Percentiles rank a stretch among this genome's conserved stretches.
These are phyloP conservation scores for Macaria notata DNA, from an alignment of 2,888 invertebrate species.

Conservation along the genomic window DNA sequence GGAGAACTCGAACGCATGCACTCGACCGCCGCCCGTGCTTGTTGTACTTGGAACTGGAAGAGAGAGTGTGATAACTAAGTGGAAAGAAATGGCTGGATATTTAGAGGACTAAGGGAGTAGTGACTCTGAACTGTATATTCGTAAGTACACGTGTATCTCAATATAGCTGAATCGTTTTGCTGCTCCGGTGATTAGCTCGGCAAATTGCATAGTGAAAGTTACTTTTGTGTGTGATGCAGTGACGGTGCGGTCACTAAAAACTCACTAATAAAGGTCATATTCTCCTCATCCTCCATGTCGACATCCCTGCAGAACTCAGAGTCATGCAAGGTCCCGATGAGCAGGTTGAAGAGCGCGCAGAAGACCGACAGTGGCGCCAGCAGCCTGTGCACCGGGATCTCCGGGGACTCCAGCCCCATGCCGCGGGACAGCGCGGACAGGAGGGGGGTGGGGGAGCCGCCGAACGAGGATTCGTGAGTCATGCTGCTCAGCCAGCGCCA, in stretches of 20 bases:
- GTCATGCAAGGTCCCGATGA: slow-evolving; percentile 92
- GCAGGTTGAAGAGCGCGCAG: slow-evolving; percentile 90
- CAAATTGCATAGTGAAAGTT: too few species aligned
- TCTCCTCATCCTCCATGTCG: slow-evolving; percentile 78
- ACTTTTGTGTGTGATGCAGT: too few species aligned
- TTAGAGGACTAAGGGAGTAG: too few species aligned
- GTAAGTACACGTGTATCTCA: too few species aligned
- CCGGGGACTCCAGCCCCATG: slow-evolving; percentile 76
- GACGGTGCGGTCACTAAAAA: slow-evolving; percentile 18
- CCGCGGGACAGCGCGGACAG: slow-evolving; percentile 87
- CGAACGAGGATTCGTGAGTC: slow-evolving; percentile 63
- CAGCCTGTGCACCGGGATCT: slow-evolving; percentile 85
- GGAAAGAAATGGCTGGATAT: too few species aligned
- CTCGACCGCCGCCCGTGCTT: slow-evolving; percentile 41
- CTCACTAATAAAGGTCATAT: slow-evolving; percentile 51
- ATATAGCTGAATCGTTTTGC: too few species aligned
- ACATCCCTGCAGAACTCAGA: slow-evolving; percentile 86
- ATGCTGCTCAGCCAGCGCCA: slow-evolving; percentile 84
- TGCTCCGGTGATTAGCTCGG: too few species aligned
- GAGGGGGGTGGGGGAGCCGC: slow-evolving; percentile 80
- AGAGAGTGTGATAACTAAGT: background rate
- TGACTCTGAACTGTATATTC: too few species aligned
- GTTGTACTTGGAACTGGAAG: slow-evolving; percentile 26
- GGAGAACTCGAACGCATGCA: slow-evolving; percentile 86
- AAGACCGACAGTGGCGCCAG: slow-evolving; percentile 92